Base-by-base conservation (phyloP, 1,140 invertebrate genomes). In the Choristoneura fumiferana region DNA sequence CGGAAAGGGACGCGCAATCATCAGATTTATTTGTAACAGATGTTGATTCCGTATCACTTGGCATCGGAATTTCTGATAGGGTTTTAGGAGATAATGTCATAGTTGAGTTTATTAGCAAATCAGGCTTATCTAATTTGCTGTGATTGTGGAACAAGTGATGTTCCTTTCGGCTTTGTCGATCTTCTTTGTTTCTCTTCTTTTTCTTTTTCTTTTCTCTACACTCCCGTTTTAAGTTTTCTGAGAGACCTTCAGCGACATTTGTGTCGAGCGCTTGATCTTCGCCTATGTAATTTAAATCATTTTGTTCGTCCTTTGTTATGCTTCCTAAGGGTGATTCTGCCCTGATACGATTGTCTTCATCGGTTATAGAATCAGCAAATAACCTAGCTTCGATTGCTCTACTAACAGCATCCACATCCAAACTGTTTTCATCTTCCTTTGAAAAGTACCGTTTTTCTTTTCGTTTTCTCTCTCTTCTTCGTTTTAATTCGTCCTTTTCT, bases 151-250 rank as follows among this genome's bases (percentile, higher is more conserved):
- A 90, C 60, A 94, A 91, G 62, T 94, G 92, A 70, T 94, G 92
- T 34, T 93, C 91, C 70, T 92, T 92, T n/a, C 93, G 89, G 64
- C 89, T 92, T 54, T 93, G 92, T 67, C 92, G 92, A 58, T 96
- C 95, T 69, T 96, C 95, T 72, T 94, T 95, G 14, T 92, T 95
- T 69, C 93, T 95, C 72, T 96, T 96, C 52, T 95, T 92, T 71
- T 96, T 96, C 81, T 96, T 96, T 75, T 94, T 95, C 76, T 94
- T 95, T 63, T 95, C 94, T 68, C 93, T 94, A 13, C 2, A 87
- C 73, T 4, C 84, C 79, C 62, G 43, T 29, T 49, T 49, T 8
- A 49, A 15, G 22, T 49, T 49, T 12, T 49, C 43, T 12, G 43
- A 12, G 1, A 37, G 35, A 45, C 40, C 8, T 45, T 45, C 40